Evolutionary conservation across 2,113 vertebrate genomes (phyloP), one percentile per base, ranked within the genome.

Genomic region (Ailuropoda melanoleuca): DNA sequence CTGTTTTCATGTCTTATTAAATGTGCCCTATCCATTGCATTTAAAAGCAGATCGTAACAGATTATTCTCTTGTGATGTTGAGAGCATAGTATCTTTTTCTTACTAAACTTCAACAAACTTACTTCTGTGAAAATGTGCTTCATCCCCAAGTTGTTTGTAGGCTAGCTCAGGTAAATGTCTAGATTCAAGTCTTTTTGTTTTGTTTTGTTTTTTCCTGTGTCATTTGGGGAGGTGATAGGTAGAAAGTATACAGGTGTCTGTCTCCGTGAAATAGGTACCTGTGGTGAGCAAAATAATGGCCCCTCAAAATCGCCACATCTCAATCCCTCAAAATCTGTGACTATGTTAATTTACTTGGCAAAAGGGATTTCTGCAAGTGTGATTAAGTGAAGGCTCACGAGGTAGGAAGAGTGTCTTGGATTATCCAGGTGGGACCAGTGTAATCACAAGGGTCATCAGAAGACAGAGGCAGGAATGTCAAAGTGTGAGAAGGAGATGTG

Each of bases 1-100:
- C 92, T 93, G 29, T 80, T 21, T 92, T 84, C 89, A 93, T 34
- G 48, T 77, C 87, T 96, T 60, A 26, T 92, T 19, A 95, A 97
- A 55, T 34, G 55, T 93, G 80, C 75, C 90, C 21, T 7, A 72
- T n/a, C 56, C 6, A 15, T 84, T 74, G 39, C 39, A 80, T 70
- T 88, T 84, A 88, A 80, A 84, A 81, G 53, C n/a, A 86, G 56
- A 60, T 56, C 89, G 94, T 87, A 97, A 94, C 93, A 17, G 48
- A 3, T 88, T 81, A n/a, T 86, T 96, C 60, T 96, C 77, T 56
- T 53, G 19, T 74, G 72, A 84, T 88, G n/a, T 82, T 11, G 66
- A n/a, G 50, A 93, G 23, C 12, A 43, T 7, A 48, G 62, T 24
- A 43, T 11, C 34, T 37, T 89, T 98, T 86, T 66, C 81, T 88